Percentiles rank a stretch among this genome's conserved stretches.
Evolutionary conservation across 2,113 vertebrate genomes (phyloP).

Genomic region (Sinocyclocheilus anshuiensis): DNA sequence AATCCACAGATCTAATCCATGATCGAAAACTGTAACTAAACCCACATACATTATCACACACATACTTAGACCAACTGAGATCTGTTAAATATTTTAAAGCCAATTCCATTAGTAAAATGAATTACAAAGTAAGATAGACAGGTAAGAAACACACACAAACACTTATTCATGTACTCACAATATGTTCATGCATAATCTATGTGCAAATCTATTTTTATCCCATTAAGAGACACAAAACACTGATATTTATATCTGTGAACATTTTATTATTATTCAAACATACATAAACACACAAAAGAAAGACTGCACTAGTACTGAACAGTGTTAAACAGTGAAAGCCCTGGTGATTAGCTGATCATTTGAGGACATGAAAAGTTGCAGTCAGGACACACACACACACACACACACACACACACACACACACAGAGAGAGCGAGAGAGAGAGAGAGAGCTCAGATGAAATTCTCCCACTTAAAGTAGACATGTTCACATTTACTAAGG

Average conservation of each 20-base stretch:
- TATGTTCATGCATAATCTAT: constrained; percentile 27
- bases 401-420: not conserved
- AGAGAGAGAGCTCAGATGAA: not conserved
- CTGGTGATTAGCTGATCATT: not conserved
- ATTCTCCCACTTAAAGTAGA: not conserved
- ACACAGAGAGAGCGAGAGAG: too few species aligned
- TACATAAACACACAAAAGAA: constrained; percentile 18
- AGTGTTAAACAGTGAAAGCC: not conserved
- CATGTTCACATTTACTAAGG: not conserved
- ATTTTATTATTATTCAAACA: not conserved
- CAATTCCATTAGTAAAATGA: constrained; percentile 57
- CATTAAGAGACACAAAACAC: not conserved
- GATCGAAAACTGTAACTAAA: not conserved
- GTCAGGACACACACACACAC: not conserved
- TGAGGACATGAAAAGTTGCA: constrained; percentile 12
- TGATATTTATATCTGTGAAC: too few species aligned
- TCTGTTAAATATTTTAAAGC: constrained; percentile 62
- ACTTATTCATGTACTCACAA: constrained; percentile 33
- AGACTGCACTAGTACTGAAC: not conserved
- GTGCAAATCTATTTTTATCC: too few species aligned
- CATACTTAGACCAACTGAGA: constrained; percentile 39
- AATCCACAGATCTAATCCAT: not conserved
- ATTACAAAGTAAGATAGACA: constrained; percentile 21
- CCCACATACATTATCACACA: constrained; percentile 39
- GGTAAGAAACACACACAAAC: not conserved